Conservation (phyloP, 2,888 invertebrate species). For the Eupithecia dodoneata region DNA sequence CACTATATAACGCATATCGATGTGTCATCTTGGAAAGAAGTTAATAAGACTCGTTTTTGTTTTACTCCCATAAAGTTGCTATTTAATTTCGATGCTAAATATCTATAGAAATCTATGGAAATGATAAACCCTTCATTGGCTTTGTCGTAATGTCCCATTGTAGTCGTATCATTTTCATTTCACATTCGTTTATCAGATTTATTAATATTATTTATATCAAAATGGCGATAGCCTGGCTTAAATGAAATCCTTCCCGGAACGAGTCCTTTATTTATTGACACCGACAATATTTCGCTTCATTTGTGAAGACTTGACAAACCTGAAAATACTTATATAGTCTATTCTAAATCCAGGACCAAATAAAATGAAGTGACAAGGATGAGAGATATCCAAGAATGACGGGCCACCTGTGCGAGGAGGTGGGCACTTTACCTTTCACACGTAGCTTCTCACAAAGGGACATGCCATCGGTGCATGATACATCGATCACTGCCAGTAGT, state of each 20-base stretch:
- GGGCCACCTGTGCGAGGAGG: neutral
- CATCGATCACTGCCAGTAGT: conserved; percentile 12
- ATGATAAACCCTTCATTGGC: neutral
- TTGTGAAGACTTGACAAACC: neutral
- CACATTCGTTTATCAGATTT: neutral
- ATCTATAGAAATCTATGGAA: neutral
- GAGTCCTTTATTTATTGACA: neutral
- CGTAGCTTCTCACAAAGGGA: neutral
- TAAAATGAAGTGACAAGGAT: neutral
- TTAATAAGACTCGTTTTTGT: neutral
- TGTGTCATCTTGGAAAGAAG: neutral
- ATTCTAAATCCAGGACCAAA: neutral
- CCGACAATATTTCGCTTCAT: neutral
- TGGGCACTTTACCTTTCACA: neutral
- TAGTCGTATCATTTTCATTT: neutral
- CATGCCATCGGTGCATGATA: neutral
- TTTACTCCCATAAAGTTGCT: neutral
- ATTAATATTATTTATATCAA: neutral
- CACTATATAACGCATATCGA: neutral
- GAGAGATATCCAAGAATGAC: neutral
- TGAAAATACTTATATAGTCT: neutral
- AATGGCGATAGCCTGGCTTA: neutral
- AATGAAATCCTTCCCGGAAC: neutral
- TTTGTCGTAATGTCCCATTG: neutral
- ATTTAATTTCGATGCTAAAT: neutral